Base-by-base conservation (phyloP, 2,797 vertebrate genomes). In the Melanotaenia trifasciata region DNA sequence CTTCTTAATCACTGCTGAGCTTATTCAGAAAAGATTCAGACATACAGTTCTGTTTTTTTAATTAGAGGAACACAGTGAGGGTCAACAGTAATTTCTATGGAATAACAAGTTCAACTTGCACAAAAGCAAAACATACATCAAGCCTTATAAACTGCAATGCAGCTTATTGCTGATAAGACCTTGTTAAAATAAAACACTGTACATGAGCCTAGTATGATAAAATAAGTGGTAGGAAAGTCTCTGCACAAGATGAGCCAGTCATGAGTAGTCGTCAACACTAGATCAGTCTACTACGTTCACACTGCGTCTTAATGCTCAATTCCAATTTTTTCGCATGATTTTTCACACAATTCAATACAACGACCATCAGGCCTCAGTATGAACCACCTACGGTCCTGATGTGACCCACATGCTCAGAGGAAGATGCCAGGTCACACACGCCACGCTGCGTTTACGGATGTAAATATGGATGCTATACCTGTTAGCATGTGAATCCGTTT, bases 1-100 rank as follows among this genome's bases (percentile, higher is more conserved):
- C 32, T 26, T 56, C 53, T 61, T 84, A 54, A 88, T 81, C 81
- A 84, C 76, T 14, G 67, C 45, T 67, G 61, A 64, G 40, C 76
- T 74, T 40, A 50, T 74, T 84, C 54, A n/a, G 40, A 22, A 26
- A 26, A 54, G 22, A 70, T 60, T 68, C 24, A 79, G 57, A 67
- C 62, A 69, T 57, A 63, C 58, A 77, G 61, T 73, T 1, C 0
- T 54, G 51, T 63, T 57, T 74, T 64, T 74, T 79, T 33, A 85
- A 89, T 84, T 84, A 79, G n/a, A 16, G 13, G 13, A n/a, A 77
- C 30, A 74, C n/a, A 11, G 22, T 64, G n/a, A 0, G 18, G 51
- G 30, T 67, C 30, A 18, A 67, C 40, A 57, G 45, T 63, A 26
- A 18, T 53, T 69, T 60, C 47, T 50, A 28, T 59, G 43, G 65